A percentile compares a stretch with the other conserved stretches of the same genome.
These are phyloP conservation scores for Zoanthus sociatus DNA, from an alignment of 92 coral and sea anemone species.

Conservation along the genomic window DNA sequence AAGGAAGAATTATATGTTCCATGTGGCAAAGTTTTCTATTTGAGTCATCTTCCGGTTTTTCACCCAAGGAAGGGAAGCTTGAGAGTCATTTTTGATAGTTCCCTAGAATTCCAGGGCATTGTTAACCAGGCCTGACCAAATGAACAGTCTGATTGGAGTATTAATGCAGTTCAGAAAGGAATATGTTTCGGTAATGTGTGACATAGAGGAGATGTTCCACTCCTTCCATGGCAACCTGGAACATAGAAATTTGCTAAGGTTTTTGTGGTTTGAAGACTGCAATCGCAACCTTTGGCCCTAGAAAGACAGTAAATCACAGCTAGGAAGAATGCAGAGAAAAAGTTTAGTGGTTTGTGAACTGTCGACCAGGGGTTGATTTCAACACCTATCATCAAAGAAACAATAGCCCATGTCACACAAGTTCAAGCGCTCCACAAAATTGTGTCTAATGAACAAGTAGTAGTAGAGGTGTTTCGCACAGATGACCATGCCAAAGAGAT, in stretches of 20 bases:
- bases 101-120: neutral
- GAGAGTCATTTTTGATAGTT: neutral
- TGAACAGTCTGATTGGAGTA: neutral
- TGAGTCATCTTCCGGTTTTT: neutral
- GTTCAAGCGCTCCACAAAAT: constrained; percentile 30
- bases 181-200: neutral
- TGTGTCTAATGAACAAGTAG: neutral
- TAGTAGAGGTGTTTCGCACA: neutral
- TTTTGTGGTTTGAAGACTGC: neutral
- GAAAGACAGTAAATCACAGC: neutral
- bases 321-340: neutral
- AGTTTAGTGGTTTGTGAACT: neutral
- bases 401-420: neutral
- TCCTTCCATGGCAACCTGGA: neutral
- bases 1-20: neutral
- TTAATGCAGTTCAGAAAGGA: neutral
- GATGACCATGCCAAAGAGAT: neutral
- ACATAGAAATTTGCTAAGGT: neutral
- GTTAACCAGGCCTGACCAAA: neutral
- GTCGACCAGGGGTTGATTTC: neutral
- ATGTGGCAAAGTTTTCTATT: no score
- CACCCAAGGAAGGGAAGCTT: neutral
- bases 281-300: no score
- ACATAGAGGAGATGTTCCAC: neutral
- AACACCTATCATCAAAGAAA: neutral